phyloP scores from a whole-genome alignment of 1,140 invertebrate species.

The Drosophila prosaltans region DNA sequence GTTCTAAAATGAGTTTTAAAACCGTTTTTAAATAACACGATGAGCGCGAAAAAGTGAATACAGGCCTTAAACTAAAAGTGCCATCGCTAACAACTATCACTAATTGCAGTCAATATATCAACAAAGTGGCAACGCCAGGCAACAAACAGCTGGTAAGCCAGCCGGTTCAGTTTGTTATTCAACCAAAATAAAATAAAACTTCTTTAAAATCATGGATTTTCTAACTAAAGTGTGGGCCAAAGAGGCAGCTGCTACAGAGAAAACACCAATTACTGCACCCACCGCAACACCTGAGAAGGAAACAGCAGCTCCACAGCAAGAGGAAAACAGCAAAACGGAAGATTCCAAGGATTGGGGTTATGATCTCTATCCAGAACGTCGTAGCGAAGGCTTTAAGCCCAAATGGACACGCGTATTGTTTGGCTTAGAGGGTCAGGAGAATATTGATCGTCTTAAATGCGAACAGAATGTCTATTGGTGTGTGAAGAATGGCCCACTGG shows the following conservation, averaged over 20 bases:
- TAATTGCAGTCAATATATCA: not conserved
- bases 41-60: not conserved
- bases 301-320: conserved; percentile 1
- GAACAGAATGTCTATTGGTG: conserved; percentile 90
- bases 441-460: conserved; percentile 89
- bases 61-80: not conserved
- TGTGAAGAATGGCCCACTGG: conserved; percentile 90
- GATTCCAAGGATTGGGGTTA: conserved; percentile 86
- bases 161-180: conserved; percentile 65
- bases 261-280: conserved; percentile 4
- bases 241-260: conserved; percentile 16
- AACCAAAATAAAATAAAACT: conserved; percentile 41
- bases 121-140: conserved; percentile 42
- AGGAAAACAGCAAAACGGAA: not conserved
- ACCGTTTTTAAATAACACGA: not conserved
- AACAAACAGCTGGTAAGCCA: conserved; percentile 51
- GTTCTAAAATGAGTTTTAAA: too few species aligned
- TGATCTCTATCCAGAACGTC: conserved; percentile 94
- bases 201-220: conserved; percentile 52
- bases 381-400: conserved; percentile 85
- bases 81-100: conserved; percentile 2
- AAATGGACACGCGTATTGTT: conserved; percentile 85
- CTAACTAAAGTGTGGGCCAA: conserved; percentile 68
- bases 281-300: conserved; percentile 22
- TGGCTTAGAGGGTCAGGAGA: conserved; percentile 86